Base-by-base conservation (phyloP, 1,140 invertebrate species). In the Lepidotrigona ventralis region DNA sequence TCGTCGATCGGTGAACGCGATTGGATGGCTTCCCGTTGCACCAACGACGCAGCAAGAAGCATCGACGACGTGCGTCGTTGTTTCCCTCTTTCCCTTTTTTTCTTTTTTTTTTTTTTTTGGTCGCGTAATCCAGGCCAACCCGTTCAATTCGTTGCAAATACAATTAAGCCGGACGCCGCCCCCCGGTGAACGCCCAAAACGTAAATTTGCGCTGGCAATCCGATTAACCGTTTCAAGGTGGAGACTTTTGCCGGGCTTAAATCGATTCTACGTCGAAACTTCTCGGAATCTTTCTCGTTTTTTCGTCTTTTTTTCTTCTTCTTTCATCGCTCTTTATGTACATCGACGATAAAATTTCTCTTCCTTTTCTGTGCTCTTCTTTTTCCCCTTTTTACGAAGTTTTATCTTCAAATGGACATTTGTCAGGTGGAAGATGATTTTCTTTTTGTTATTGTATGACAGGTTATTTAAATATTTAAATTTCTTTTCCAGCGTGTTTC, bases 151-250 rank as follows among this genome's bases (percentile, higher is more conserved):
- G 19, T 14, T 74, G 54, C 54, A 58, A 74, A 74, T 54, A 74
- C 54, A 74, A 74, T 74, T 74, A 74, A 74, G 54, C 53, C 53
- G 26, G 53, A 29, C 14, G 29, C 56, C 71, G 70, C 53, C n/a
- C n/a, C n/a, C n/a, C n/a, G n/a, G 71, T 73, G 72, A 73, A 73
- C 71, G 71, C 8, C n/a, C 53, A 54, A 54, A 39, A 54, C 72
- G 53, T 74, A 74, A n/a, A 74, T 58, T 23, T 29, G 72, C 54
- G 11, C 26, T 54, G 54, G 26, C 21, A 74, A 74, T 74, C 72
- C 72, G 53, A 74, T 74, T 74, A 74, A 74, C 56, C 54, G 29
- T 58, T 74, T 74, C 72, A 74, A 74, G 72, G 72, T 58, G 29
- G 72, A 58, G 23, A 54, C 72, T 74, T 74, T 74, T 74, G 39